These are phyloP conservation scores for Spodoptera littoralis DNA, from an alignment of 2,888 invertebrate genomes.

Conservation along the genomic window DNA sequence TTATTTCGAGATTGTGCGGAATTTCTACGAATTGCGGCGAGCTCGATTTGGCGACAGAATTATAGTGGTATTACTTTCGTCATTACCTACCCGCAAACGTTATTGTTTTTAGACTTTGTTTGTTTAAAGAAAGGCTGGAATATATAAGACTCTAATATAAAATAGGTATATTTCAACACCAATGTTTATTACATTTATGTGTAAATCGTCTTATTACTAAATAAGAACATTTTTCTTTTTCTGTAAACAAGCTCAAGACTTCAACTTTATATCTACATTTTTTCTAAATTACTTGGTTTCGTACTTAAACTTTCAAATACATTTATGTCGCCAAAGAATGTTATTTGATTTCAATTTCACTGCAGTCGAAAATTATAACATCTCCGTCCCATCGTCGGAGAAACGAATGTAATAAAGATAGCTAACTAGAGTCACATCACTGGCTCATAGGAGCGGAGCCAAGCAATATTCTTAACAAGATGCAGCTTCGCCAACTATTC, in stretches of 20 bases:
- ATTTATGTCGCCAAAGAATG: not conserved
- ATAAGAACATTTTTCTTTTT: not conserved
- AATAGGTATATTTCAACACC: not conserved
- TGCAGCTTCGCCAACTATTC: slow-evolving; percentile 63
- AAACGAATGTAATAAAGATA: slow-evolving; percentile 38
- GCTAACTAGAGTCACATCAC: slow-evolving; percentile 32
- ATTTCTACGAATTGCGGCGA: slow-evolving; percentile 54
- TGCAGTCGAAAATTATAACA: slow-evolving; percentile 9
- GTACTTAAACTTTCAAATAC: not conserved
- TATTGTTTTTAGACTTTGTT: slow-evolving; percentile 44
- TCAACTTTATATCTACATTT: not conserved
- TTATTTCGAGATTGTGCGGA: slow-evolving; percentile 65
- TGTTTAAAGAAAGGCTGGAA: slow-evolving; percentile 29
- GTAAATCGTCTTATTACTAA: not conserved
- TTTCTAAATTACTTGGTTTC: not conserved
- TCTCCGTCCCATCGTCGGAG: slow-evolving; percentile 2
- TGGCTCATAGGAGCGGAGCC: slow-evolving; percentile 51
- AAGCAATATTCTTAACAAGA: slow-evolving; percentile 63
- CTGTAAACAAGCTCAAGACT: not conserved
- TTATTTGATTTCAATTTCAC: slow-evolving; percentile 9
- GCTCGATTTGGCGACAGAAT: slow-evolving; percentile 55
- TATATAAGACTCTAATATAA: slow-evolving; percentile 20
- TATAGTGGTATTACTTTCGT: slow-evolving; percentile 53
- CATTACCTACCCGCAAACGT: slow-evolving; percentile 39
- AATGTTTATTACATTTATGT: not conserved